phyloP scores from a whole-genome alignment of 2,888 invertebrate genomes.

The Hylaea fasciaria region DNA sequence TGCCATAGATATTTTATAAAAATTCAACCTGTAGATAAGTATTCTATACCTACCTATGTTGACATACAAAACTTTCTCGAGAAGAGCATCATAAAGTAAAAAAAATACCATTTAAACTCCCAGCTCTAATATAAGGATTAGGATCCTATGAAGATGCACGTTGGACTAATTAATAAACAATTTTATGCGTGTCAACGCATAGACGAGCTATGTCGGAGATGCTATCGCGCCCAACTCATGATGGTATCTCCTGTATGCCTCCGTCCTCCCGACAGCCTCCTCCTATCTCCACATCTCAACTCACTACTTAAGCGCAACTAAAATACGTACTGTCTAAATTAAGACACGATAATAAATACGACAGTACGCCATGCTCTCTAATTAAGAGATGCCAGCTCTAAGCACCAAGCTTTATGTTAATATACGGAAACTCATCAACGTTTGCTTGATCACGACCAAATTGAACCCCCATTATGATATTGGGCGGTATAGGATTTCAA shows the following conservation, averaged over 20 bases:
- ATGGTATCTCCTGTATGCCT: conserved; percentile 59
- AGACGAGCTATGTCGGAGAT: conserved; percentile 55
- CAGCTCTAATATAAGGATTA: neutral
- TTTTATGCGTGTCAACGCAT: conserved; percentile 64
- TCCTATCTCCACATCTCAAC: conserved; percentile 61
- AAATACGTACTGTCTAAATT: conserved; percentile 66
- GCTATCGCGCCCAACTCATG: conserved; percentile 58
- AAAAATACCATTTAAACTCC: neutral
- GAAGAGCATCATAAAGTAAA: neutral
- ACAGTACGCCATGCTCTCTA: conserved; percentile 52
- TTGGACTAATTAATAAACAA: conserved; percentile 66
- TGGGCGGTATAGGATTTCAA: conserved; percentile 36
- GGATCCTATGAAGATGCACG: conserved; percentile 52
- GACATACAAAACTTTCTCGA: neutral
- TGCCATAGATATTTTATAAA: too few species aligned
- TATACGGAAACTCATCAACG: conserved; percentile 42
- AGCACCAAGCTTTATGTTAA: conserved; percentile 52
- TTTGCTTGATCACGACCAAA: conserved; percentile 45
- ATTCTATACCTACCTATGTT: neutral
- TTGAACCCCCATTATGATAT: conserved; percentile 36
- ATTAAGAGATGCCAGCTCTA: conserved; percentile 56
- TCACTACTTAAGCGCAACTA: conserved; percentile 58
- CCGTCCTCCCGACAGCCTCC: conserved; percentile 49
- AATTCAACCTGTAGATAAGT: too few species aligned
- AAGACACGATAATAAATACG: conserved; percentile 60